A percentile compares a stretch with the other conserved stretches of the same genome.
These are phyloP conservation scores for Blastomussa wellsi DNA, from an alignment of 92 coral and sea anemone species.

Conservation along the genomic window DNA sequence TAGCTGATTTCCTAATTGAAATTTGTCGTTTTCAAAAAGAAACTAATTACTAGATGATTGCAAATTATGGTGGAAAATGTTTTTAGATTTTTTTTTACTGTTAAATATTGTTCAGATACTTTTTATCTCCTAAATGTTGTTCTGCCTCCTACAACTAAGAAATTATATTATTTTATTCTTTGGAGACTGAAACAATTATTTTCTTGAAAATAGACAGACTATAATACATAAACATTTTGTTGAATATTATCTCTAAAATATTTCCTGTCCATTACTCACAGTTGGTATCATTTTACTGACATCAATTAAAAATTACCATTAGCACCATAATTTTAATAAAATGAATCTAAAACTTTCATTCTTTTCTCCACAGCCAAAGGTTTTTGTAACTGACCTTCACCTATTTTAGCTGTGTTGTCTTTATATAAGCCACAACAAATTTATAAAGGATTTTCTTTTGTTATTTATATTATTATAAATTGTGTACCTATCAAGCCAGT, in stretches of 20 bases:
- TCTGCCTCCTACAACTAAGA: neutral
- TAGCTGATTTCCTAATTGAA: neutral
- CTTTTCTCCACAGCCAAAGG: neutral
- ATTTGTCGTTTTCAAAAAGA: neutral
- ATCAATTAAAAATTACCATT: neutral
- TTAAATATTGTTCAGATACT: neutral
- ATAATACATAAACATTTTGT: neutral
- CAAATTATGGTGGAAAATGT: neutral
- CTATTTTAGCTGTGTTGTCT: neutral
- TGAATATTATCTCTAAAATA: neutral
- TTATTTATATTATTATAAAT: too few relatives aligned
- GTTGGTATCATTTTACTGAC: neutral
- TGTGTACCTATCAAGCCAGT: too few relatives aligned
- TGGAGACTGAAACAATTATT: neutral
- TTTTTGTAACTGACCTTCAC: neutral
- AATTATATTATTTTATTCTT: neutral
- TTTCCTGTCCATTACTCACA: neutral
- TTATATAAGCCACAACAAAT: too few relatives aligned
- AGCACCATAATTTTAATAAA: neutral
- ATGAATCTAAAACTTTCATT: neutral
- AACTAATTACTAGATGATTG: neutral
- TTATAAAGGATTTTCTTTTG: too few relatives aligned
- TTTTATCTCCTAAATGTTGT: neutral
- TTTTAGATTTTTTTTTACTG: neutral
- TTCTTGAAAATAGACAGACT: neutral